A percentile compares a stretch with the other conserved stretches of the same genome.
Evolutionary conservation across 2,113 vertebrate genomes (phyloP).

Genomic region (Notarius quadriscutis): DNA sequence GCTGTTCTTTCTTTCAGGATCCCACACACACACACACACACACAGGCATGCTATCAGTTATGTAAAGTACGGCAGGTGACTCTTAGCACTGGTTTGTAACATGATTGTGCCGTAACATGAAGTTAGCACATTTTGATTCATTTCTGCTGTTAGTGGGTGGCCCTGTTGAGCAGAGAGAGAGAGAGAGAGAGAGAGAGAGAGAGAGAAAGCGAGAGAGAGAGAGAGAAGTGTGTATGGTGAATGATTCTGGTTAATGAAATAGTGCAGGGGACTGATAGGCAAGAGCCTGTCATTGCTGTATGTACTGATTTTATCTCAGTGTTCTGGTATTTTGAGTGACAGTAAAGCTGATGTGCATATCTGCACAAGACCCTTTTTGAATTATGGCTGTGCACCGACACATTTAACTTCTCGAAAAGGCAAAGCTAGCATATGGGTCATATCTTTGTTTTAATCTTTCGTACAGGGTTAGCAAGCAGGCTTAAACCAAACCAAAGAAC

Average conservation of each 20-base stretch:
- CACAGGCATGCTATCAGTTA: background rate
- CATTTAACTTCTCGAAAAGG: background rate
- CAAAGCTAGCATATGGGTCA: slow-evolving; percentile 1
- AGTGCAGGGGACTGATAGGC: background rate
- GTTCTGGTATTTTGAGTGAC: background rate
- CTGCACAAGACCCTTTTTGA: background rate
- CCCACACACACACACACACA: slow-evolving; percentile 16
- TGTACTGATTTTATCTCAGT: slow-evolving; percentile 3
- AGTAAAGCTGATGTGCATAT: background rate
- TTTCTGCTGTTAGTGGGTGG: background rate
- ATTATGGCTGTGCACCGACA: background rate
- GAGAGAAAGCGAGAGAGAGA: too few relatives aligned
- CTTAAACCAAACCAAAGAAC: background rate
- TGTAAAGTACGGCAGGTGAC: background rate
- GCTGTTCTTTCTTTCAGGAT: slow-evolving; percentile 53
- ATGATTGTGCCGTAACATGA: slow-evolving; percentile 38
- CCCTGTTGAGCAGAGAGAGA: background rate
- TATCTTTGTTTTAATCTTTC: background rate
- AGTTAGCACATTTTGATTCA: background rate
- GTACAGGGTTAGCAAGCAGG: background rate
- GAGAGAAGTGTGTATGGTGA: background rate
- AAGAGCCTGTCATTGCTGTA: background rate
- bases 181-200: too few relatives aligned
- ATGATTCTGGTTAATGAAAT: background rate
- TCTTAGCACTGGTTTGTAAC: slow-evolving; percentile 47